Evolutionary conservation across 2,113 vertebrate genomes (phyloP), one percentile per base, ranked within the genome.

Genomic region (Equus przewalskii): DNA sequence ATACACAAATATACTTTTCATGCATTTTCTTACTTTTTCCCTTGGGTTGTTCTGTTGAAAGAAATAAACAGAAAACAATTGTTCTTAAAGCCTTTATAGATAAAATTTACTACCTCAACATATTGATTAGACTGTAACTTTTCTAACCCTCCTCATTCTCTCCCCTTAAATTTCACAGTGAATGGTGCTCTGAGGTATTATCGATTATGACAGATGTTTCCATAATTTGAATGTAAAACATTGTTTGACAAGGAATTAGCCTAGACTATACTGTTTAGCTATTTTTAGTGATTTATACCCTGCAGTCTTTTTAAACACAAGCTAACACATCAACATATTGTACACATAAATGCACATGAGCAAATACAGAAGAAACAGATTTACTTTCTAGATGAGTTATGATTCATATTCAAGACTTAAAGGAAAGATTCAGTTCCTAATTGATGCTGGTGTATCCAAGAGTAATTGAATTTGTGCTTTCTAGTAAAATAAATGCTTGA

Each of bases 1-100:
- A 36, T 16, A 18, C 54, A 91, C 22, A 92, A 60, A 75, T 12
- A 24, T 28, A 60, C 18, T 87, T 76, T 49, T 14, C 95, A 92
- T 97, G 94, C 91, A 88, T 94, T 97, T 96, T 26, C 98, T 98
- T 98, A 98, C 98, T 97, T 98, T 97, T 98, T 90, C 87, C 97
- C 62, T 96, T 98, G 86, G 75, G 54, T 24, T 89, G 93, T 67
- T 97, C 96, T 98, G 94, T 64, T 90, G 76, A 96, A 96, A 95
- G 49, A 95, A 96, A 96, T 10, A 95, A 95, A 92, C 10, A 92
- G 56, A 76, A 96, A 96, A 92, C 12, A 1, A 67, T 89, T 79
- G 16, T 13, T 97, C 22, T 89, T 80, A 69, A 89, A 90, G 64
- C 9, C 3, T 58, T 92, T 67, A 82, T 81, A 94, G 26, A 73